These are phyloP conservation scores for Xanthostigma xanthostigma DNA, from an alignment of 2,888 invertebrate species.

Conservation along the genomic window DNA sequence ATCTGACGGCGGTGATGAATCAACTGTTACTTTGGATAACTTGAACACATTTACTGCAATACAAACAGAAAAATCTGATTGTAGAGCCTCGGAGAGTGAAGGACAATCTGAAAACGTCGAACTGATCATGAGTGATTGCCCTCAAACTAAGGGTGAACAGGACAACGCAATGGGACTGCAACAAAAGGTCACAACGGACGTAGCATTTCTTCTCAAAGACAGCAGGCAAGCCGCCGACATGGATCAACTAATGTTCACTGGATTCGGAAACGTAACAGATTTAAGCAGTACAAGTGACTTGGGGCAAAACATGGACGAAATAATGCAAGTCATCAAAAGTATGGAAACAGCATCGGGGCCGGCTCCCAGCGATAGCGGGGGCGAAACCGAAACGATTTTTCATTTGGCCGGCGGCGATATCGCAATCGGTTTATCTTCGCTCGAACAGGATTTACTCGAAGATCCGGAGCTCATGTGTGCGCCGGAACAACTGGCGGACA, in stretches of 20 bases:
- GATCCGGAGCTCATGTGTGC: too few species aligned
- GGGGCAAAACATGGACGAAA: conserved; percentile 43
- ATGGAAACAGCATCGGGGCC: conserved; percentile 39
- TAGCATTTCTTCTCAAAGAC: conserved; percentile 40
- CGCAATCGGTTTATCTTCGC: conserved; percentile 32
- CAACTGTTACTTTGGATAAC: conserved; percentile 17
- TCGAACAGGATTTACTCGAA: conserved; percentile 23
- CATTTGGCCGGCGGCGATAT: conserved; percentile 32
- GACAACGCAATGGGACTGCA: conserved; percentile 29
- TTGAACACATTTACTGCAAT: conserved; percentile 16
- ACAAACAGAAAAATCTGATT: too few species aligned
- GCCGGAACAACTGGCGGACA: too few species aligned
- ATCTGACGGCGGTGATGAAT: conserved; percentile 9
- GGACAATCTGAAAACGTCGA: conserved; percentile 10
- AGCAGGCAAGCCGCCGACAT: conserved; percentile 35
- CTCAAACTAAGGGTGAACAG: conserved; percentile 41
- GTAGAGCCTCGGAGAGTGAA: conserved; percentile 20
- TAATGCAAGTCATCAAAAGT: conserved; percentile 62
- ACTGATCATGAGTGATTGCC: conserved; percentile 34
- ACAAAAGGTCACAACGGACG: conserved; percentile 39
- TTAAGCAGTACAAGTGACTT: conserved; percentile 35
- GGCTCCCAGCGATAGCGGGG: conserved; percentile 13
- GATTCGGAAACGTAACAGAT: conserved; percentile 24
- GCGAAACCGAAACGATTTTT: conserved; percentile 15
- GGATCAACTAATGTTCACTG: conserved; percentile 49